phyloP scores from a whole-genome alignment of 2,888 invertebrate genomes.

The Nephrotoma appendiculata region DNA sequence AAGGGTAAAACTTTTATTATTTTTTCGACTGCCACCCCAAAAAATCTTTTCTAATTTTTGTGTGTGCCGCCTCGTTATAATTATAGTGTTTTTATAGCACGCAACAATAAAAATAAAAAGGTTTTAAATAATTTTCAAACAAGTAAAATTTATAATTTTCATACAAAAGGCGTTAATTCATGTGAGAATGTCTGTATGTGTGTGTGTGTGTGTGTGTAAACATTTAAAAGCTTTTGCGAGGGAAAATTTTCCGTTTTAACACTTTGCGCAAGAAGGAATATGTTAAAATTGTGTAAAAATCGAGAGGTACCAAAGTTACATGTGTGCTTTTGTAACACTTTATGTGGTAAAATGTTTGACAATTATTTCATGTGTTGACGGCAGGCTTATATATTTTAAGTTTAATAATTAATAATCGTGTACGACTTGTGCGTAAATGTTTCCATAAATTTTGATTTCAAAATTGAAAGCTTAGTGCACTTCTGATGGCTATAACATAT shows the following conservation, averaged over 20 bases:
- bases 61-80: neutral
- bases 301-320: neutral
- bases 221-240: neutral
- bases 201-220: neutral
- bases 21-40: neutral
- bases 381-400: too few species aligned
- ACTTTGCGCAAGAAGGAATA: neutral
- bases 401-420: too few species aligned
- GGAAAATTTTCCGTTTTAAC: neutral
- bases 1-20: neutral
- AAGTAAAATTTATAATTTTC: neutral
- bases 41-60: neutral
- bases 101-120: neutral
- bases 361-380: neutral
- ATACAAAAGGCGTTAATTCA: neutral
- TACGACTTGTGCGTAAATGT: too few species aligned
- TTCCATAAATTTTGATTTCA: too few species aligned
- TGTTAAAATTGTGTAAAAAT: neutral
- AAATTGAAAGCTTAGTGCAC: too few species aligned
- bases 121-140: neutral
- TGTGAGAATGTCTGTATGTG: neutral
- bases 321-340: neutral
- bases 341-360: neutral
- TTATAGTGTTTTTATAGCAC: neutral
- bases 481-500: too few species aligned